phyloP scores from a whole-genome alignment of 2,888 invertebrate genomes.

The Caenorhabditis uteleia region DNA sequence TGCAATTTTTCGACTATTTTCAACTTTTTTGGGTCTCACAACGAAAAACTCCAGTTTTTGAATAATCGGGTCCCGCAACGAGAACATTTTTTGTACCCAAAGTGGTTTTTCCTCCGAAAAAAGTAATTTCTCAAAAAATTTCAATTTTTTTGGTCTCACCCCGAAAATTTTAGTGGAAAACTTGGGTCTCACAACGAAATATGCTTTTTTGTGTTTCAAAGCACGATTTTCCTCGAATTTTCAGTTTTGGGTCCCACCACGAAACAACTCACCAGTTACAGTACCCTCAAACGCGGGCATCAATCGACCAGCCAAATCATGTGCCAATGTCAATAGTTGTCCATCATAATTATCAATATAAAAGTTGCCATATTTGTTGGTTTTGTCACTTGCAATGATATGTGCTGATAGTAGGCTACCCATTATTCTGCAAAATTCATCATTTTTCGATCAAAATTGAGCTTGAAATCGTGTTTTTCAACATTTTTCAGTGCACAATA shows the following conservation, averaged over 20 bases:
- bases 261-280: constrained; percentile 72
- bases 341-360: constrained; percentile 67
- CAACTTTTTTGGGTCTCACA: no score
- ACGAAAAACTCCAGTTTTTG: no score
- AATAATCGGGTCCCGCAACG: no score
- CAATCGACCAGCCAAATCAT: constrained; percentile 75
- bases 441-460: constrained; percentile 4
- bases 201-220: no score
- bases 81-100: no score
- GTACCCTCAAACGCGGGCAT: constrained; percentile 76
- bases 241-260: no score
- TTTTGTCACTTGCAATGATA: constrained; percentile 74
- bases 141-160: no score
- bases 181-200: neutral
- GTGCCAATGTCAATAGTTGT: constrained; percentile 75
- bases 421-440: constrained; percentile 72
- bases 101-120: no score
- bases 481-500: neutral
- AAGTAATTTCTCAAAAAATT: no score
- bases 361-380: constrained; percentile 73
- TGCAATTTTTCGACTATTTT: no score
- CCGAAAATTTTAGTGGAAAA: neutral
- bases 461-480: neutral
- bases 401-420: constrained; percentile 77
- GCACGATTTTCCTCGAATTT: no score